A percentile compares a stretch with the other conserved stretches of the same genome.
Conservation (phyloP, 2,888 invertebrate species). For the Eulithis testata region DNA sequence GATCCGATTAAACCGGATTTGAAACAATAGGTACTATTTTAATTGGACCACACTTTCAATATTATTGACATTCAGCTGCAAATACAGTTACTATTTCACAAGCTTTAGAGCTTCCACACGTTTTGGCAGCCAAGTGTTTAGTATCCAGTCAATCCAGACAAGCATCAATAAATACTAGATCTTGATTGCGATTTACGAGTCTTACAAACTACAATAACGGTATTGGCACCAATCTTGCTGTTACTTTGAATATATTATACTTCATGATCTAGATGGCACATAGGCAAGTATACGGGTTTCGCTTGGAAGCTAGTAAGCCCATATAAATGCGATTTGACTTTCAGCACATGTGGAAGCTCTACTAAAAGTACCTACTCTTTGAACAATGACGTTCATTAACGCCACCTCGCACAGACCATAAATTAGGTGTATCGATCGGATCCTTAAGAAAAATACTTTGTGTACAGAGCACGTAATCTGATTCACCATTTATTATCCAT, state of each 20-base stretch:
- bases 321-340: neutral
- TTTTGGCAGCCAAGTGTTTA: neutral
- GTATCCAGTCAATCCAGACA: no score
- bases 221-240: no score
- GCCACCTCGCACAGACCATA: slow-evolving; percentile 28
- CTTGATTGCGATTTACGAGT: no score
- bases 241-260: no score
- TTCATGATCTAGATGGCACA: no score
- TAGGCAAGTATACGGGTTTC: no score
- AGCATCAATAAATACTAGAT: no score
- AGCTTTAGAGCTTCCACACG: slow-evolving; percentile 20
- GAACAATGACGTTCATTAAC: slow-evolving; percentile 38
- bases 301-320: neutral
- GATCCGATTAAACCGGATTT: slow-evolving; percentile 17
- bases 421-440: slow-evolving; percentile 37
- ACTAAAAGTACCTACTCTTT: slow-evolving; percentile 17
- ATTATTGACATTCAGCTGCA: slow-evolving; percentile 31
- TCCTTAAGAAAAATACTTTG: slow-evolving; percentile 36
- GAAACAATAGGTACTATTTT: slow-evolving; percentile 25
- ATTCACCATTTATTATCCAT: no score
- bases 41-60: slow-evolving; percentile 33
- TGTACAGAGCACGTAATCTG: slow-evolving; percentile 36
- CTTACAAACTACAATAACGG: no score
- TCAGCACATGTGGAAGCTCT: slow-evolving; percentile 5
- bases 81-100: slow-evolving; percentile 30